Evolutionary conservation across 2,888 invertebrate genomes (phyloP).

Genomic region (Hypselothyrea guttata): DNA sequence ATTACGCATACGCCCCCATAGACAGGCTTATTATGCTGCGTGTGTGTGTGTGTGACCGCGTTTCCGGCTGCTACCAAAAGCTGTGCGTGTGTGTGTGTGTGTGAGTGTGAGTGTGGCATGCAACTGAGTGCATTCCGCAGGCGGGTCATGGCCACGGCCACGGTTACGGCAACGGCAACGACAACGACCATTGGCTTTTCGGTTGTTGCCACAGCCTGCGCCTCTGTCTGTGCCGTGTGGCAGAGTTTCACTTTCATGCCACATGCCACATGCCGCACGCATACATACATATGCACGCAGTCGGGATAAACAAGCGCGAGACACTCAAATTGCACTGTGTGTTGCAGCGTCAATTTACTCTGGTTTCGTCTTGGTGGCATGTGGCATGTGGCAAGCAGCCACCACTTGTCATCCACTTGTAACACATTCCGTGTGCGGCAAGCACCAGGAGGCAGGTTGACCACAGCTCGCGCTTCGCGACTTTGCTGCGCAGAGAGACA

Average conservation of each 20-base stretch:
- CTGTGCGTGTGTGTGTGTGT: conserved; percentile 35
- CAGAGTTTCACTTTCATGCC: conserved; percentile 70
- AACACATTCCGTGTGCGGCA: conserved; percentile 61
- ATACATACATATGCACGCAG: conserved; percentile 27
- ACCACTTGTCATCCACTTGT: conserved; percentile 68
- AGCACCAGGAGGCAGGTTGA: conserved; percentile 1
- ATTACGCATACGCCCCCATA: conserved; percentile 48
- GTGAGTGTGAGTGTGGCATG: conserved; percentile 30
- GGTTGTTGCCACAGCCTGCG: conserved; percentile 33
- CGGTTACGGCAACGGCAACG: conserved; percentile 32
- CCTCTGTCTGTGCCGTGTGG: conserved; percentile 41
- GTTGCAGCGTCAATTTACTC: conserved; percentile 63
- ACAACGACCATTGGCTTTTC: conserved; percentile 56
- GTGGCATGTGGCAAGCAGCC: conserved; percentile 18
- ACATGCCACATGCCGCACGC: conserved; percentile 24
- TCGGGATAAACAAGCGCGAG: conserved; percentile 57
- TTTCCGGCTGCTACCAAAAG: conserved; percentile 56
- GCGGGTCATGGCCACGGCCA: conserved; percentile 64
- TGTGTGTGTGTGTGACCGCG: conserved; percentile 57
- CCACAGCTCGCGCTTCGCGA: conserved; percentile 7
- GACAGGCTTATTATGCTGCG: conserved; percentile 12
- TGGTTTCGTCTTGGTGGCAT: conserved; percentile 35
- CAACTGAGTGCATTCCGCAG: conserved; percentile 63
- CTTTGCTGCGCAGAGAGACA: neutral
- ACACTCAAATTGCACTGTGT: conserved; percentile 56